phyloP scores from a whole-genome alignment of 2,113 vertebrate genomes.

The Sylvietta virens region DNA sequence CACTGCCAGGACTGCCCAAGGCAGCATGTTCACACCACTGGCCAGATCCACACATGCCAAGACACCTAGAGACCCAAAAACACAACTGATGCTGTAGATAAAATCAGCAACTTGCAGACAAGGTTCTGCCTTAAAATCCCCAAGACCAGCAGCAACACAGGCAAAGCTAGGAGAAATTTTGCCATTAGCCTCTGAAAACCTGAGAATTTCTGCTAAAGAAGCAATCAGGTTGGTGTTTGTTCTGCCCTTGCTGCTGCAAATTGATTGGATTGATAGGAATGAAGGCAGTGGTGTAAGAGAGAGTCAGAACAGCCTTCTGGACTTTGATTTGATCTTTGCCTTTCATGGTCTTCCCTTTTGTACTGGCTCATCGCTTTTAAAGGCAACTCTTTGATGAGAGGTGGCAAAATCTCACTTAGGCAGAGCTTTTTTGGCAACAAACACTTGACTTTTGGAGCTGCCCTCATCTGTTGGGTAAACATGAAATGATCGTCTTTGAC shows the following conservation, averaged over 20 bases:
- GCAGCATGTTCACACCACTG: accelerated
- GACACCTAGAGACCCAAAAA: neutral
- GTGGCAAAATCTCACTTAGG: neutral
- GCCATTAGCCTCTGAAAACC: neutral
- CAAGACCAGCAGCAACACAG: accelerated
- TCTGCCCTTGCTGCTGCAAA: neutral
- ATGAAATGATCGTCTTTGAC: neutral
- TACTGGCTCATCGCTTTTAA: neutral
- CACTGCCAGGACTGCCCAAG: neutral
- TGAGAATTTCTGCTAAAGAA: neutral
- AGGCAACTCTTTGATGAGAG: neutral
- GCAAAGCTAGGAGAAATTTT: neutral
- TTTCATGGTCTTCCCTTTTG: neutral
- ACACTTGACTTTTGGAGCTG: neutral
- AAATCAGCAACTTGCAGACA: accelerated
- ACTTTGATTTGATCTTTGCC: neutral
- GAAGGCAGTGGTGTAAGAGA: neutral
- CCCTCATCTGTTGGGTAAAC: conserved; percentile 5
- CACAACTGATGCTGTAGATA: neutral
- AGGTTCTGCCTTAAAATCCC: neutral
- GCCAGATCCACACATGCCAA: accelerated
- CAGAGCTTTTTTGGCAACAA: neutral
- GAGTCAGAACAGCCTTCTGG: neutral
- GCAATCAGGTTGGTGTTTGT: neutral
- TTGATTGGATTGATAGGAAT: neutral